These are phyloP conservation scores for Bellardia bayeri DNA, from an alignment of 2,888 invertebrate species.

Conservation along the genomic window DNA sequence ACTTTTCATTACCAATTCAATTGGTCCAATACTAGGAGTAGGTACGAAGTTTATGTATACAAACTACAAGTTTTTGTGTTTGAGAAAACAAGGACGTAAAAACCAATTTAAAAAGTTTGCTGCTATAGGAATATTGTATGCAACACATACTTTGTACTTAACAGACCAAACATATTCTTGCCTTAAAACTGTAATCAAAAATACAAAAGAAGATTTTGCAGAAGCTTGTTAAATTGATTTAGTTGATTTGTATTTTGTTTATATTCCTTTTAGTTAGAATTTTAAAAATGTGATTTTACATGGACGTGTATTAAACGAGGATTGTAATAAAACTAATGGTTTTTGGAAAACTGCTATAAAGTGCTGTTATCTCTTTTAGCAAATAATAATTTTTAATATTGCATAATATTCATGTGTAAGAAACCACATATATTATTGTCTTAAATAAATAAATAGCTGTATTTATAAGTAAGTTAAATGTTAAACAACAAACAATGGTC, in stretches of 20 bases:
- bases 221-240: not conserved
- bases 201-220: not conserved
- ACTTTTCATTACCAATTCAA: conserved; percentile 16
- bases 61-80: not conserved
- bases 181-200: not conserved
- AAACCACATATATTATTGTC: too few relatives aligned
- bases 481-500: too few relatives aligned
- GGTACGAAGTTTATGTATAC: conserved; percentile 5
- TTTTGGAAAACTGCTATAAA: too few relatives aligned
- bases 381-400: too few relatives aligned
- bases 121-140: not conserved
- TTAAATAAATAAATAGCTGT: too few relatives aligned
- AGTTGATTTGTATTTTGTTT: not conserved
- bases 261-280: too few relatives aligned
- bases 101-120: conserved; percentile 23
- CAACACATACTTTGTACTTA: not conserved
- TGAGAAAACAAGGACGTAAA: conserved; percentile 17
- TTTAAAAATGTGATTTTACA: too few relatives aligned
- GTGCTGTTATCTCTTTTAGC: too few relatives aligned
- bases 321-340: too few relatives aligned
- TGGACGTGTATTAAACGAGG: too few relatives aligned
- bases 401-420: too few relatives aligned
- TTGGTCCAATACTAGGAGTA: not conserved
- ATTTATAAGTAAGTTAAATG: too few relatives aligned
- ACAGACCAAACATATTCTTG: not conserved